A percentile compares a stretch with the other conserved stretches of the same genome.
Conservation (phyloP, 2,797 vertebrate species). For the Ataeniobius toweri region DNA sequence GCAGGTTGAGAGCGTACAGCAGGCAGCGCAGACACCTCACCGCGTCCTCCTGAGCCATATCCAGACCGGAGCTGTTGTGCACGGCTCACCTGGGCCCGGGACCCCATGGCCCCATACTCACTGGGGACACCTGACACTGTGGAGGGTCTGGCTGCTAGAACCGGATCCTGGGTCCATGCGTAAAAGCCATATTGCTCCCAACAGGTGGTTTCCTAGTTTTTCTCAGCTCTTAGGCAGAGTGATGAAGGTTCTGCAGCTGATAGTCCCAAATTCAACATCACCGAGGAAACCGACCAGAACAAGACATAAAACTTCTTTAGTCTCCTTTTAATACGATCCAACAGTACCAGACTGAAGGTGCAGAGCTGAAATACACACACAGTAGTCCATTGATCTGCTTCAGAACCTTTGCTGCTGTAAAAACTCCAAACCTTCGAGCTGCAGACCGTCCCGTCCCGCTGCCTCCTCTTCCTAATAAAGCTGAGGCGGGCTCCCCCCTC, state of each 20-base stretch:
- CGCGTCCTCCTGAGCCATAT: constrained; percentile 95
- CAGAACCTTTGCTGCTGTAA: background rate
- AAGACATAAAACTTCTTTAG: too few species aligned
- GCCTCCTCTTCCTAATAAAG: constrained; percentile 44
- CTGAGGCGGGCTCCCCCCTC: constrained; percentile 4
- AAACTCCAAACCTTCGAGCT: constrained; percentile 30
- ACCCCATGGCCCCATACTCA: constrained; percentile 68
- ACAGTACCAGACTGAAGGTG: background rate
- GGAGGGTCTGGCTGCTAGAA: constrained; percentile 6
- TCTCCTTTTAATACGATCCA: background rate
- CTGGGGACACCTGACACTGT: constrained; percentile 18
- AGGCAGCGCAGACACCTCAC: constrained; percentile 94
- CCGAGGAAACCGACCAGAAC: constrained; percentile 6
- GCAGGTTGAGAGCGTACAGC: constrained; percentile 93
- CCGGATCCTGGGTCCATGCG: constrained; percentile 21
- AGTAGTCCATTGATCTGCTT: background rate
- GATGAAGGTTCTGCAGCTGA: constrained; percentile 46
- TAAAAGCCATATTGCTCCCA: constrained; percentile 51
- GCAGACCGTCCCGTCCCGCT: constrained; percentile 22
- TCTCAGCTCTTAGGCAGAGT: constrained; percentile 17
- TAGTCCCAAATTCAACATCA: constrained; percentile 55
- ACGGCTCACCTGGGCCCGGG: constrained; percentile 81
- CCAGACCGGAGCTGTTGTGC: constrained; percentile 67
- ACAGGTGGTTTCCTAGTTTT: constrained; percentile 68
- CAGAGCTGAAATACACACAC: background rate